Conservation (phyloP, 2,888 invertebrate genomes). For the Meteorus colon region DNA sequence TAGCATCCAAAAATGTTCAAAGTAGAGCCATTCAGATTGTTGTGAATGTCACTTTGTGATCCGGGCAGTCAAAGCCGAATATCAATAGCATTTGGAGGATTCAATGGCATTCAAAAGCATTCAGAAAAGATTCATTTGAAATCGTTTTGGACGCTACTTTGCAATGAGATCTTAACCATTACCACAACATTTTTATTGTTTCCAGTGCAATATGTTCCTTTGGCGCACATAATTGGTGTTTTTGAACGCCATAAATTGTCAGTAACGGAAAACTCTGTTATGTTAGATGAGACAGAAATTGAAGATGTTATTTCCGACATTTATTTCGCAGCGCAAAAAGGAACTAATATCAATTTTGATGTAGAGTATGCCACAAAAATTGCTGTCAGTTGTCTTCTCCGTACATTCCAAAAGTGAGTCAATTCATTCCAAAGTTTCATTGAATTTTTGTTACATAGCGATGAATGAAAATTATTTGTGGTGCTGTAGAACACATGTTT, state of each 20-base stretch:
- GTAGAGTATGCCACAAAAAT: slow-evolving; percentile 80
- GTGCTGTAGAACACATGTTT: too few relatives aligned
- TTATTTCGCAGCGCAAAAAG: slow-evolving; percentile 83
- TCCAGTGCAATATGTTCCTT: slow-evolving; percentile 74
- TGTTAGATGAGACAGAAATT: slow-evolving; percentile 80
- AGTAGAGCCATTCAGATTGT: too few relatives aligned
- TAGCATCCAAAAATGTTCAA: too few relatives aligned
- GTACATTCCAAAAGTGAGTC: slow-evolving; percentile 81
- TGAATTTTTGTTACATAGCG: neutral
- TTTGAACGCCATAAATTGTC: slow-evolving; percentile 83
- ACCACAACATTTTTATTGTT: slow-evolving; percentile 33
- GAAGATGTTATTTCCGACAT: slow-evolving; percentile 84
- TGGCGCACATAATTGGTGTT: slow-evolving; percentile 80
- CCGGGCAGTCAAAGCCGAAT: too few relatives aligned
- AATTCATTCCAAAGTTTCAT: neutral
- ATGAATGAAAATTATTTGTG: too few relatives aligned
- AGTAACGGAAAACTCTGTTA: slow-evolving; percentile 80
- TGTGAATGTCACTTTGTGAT: too few relatives aligned
- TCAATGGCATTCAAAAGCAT: too few relatives aligned
- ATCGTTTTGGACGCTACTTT: neutral
- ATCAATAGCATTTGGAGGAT: too few relatives aligned
- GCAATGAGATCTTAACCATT: slow-evolving; percentile 28
- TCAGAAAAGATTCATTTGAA: too few relatives aligned
- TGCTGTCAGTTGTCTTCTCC: slow-evolving; percentile 79
- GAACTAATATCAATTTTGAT: slow-evolving; percentile 78